Percentiles rank a stretch among this genome's conserved stretches.
These are phyloP conservation scores for Dolichallabes microphthalmus DNA, from an alignment of 2,113 vertebrate species.

Conservation along the genomic window DNA sequence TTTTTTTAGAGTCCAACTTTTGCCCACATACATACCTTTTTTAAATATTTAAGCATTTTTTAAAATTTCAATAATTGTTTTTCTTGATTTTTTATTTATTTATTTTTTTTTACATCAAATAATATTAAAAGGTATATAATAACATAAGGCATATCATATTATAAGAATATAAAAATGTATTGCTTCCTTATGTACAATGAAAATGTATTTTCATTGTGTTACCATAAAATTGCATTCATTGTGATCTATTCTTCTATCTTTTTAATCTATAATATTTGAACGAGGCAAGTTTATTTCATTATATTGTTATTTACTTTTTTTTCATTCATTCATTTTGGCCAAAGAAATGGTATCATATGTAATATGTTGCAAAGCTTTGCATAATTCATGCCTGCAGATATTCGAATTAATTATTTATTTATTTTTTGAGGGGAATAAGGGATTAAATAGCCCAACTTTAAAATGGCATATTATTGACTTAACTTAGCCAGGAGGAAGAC, in stretches of 20 bases:
- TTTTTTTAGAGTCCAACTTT: neutral
- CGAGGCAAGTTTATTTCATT: no score
- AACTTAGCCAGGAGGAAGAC: neutral
- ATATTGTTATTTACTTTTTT: neutral
- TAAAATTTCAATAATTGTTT: no score
- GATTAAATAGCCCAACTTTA: neutral
- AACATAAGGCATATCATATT: neutral
- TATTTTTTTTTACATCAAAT: neutral
- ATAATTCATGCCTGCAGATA: conserved; percentile 7
- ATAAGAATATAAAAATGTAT: neutral
- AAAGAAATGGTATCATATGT: neutral
- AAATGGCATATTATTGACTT: neutral
- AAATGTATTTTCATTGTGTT: no score
- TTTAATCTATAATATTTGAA: no score
- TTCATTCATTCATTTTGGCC: neutral
- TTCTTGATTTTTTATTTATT: no score
- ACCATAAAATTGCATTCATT: neutral
- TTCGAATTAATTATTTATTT: conserved; percentile 20
- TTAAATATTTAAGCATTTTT: no score
- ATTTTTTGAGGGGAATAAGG: neutral
- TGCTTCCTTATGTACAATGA: no score
- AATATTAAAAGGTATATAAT: neutral
- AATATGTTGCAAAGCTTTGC: neutral
- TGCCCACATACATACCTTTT: neutral
- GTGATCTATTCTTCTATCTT: neutral